Base-by-base conservation (phyloP, 2,797 vertebrate genomes). In the Melanotaenia trifasciata region DNA sequence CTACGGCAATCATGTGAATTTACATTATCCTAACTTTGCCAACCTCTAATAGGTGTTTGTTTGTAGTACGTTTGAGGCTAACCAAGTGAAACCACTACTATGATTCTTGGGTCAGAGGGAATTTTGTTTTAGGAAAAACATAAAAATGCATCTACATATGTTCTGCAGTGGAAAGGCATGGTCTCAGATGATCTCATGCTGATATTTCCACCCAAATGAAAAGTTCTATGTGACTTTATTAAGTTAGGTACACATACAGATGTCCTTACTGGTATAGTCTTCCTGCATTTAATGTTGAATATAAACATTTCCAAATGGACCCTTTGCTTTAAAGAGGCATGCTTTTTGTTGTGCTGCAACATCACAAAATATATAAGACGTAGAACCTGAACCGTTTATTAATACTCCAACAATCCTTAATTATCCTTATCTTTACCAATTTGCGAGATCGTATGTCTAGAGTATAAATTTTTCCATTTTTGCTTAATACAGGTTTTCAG, bases 391-490 rank as follows among this genome's bases (percentile, higher is more conserved):
- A 20, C 18, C 50, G 1, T 3, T 51, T 51, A 12, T 24, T 51
- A 51, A 24, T n/a, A 10, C n/a, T 51, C 22, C 10, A 51, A 22
- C 22, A 64, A 35, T 36, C 30, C 35, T 54, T 74, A 36, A 69
- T 74, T 64, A 66, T 10, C 38, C 51, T 45, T 63, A 51, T 75
- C 26, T 67, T 50, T 53, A 51, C 60, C 20, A 36, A 59, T 36
- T 51, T 24, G 22, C 10, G 56, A 33, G 57, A 16, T 40, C 18
- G 58, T 13, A 0, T 67, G 33, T 77, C 36, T 26, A 24, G 22
- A 36, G 30, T 74, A 30, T 14, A 32, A 12, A 51, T 58, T 43
- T 54, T 36, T 12, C 9, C 9, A 36, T 36, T 36, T 36, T 36
- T 36, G 11, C 35, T 36, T 36, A 10, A 36, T 36, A 4, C 5